Conservation (phyloP, 1,140 invertebrate species). For the Drosophila lacertosa region DNA sequence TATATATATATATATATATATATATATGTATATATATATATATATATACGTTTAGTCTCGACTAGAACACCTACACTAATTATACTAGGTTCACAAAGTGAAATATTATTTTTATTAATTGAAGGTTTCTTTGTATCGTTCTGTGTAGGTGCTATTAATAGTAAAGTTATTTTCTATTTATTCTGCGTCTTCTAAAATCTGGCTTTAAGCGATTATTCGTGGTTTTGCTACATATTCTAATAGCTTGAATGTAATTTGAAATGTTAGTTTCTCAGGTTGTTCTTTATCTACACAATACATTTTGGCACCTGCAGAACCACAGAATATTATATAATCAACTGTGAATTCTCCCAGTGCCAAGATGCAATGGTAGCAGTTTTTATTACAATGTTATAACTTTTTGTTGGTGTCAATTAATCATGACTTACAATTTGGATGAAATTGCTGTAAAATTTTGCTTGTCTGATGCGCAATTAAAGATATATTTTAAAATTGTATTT, state of each 20-base stretch:
- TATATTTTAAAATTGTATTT: slow-evolving; percentile 14
- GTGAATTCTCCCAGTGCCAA: slow-evolving; percentile 84
- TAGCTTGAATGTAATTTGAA: not conserved
- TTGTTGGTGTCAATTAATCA: not conserved
- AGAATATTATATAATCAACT: slow-evolving; percentile 76
- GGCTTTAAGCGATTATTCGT: not conserved
- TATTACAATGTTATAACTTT: not conserved
- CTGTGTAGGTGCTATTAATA: no score
- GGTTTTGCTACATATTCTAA: not conserved
- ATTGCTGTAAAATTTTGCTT: not conserved
- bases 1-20: no score
- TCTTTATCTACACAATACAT: slow-evolving; percentile 42
- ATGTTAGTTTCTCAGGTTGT: not conserved
- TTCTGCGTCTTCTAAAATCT: not conserved
- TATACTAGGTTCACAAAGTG: no score
- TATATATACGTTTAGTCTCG: no score
- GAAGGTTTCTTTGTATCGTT: no score
- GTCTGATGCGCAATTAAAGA: slow-evolving; percentile 18
- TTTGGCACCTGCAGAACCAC: slow-evolving; percentile 84
- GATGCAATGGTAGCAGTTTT: slow-evolving; percentile 50
- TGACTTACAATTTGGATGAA: slow-evolving; percentile 22
- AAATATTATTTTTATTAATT: no score
- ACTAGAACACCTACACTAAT: no score
- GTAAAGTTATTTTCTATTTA: no score
- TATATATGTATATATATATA: not conserved